Evolutionary conservation across 2,113 vertebrate species (phyloP).

Genomic region (Campylomormyrus numenius): DNA sequence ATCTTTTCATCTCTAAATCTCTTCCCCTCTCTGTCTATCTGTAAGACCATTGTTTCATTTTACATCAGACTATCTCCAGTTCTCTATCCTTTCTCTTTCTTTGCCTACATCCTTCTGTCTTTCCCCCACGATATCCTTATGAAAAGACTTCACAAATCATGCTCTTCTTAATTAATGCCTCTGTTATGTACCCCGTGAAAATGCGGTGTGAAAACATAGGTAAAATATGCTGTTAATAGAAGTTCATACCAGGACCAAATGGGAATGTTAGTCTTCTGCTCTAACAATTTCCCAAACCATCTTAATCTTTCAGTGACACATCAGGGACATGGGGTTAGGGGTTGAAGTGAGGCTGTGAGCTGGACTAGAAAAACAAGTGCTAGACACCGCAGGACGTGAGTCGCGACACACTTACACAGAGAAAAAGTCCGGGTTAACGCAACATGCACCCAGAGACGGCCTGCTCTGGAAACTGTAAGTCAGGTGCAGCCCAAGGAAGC

Average conservation of each 20-base stretch:
- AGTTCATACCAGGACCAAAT: background rate
- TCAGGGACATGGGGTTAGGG: conserved; percentile 56
- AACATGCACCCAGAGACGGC: conserved; percentile 35
- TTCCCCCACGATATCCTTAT: background rate
- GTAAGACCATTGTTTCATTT: conserved; percentile 59
- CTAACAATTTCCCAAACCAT: background rate
- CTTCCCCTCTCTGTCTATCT: conserved; percentile 52
- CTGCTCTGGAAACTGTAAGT: conserved; percentile 59
- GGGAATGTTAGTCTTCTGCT: background rate
- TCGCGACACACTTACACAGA: conserved; percentile 27
- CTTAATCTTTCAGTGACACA: conserved; percentile 19
- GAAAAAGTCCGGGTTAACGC: conserved; percentile 34
- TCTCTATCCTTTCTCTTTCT: conserved; percentile 32
- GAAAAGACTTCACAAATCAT: background rate
- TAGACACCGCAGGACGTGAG: conserved; percentile 41
- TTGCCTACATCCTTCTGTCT: conserved; percentile 27
- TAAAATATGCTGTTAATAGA: background rate
- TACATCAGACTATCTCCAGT: conserved; percentile 53
- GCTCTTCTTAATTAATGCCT: background rate
- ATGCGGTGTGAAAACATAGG: background rate
- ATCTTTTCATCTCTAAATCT: conserved; percentile 59
- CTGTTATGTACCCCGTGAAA: background rate
- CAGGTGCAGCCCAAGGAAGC: conserved; percentile 59
- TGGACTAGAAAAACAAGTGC: conserved; percentile 57
- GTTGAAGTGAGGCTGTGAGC: conserved; percentile 58